Conservation (phyloP, 1,140 invertebrate species). For the Tribolium castaneum region DNA sequence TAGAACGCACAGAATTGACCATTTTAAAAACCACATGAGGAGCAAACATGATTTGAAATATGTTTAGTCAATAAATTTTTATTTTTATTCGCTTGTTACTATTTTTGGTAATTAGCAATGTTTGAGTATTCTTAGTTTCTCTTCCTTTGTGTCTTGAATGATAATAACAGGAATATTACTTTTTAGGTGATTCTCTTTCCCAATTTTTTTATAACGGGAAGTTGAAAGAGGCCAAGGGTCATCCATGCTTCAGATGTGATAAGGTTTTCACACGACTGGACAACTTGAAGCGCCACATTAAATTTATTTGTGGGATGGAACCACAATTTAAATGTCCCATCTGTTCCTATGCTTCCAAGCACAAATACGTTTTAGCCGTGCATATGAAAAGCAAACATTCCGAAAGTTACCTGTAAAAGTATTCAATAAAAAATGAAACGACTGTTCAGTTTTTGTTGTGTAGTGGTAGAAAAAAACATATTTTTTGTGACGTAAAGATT, state of each 20-base stretch:
- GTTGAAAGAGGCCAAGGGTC: constrained; percentile 15
- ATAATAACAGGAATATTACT: background rate
- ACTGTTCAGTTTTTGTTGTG: background rate
- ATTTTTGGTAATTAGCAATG: background rate
- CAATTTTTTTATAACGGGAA: background rate
- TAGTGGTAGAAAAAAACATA: too few relatives aligned
- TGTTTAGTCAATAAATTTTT: background rate
- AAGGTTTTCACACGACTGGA: constrained; percentile 56
- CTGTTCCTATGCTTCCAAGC: constrained; percentile 65
- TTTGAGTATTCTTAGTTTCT: background rate
- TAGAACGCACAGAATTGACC: constrained; percentile 46
- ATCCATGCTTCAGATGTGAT: constrained; percentile 53
- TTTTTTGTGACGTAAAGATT: background rate
- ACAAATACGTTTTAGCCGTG: constrained; percentile 56
- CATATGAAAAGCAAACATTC: constrained; percentile 54
- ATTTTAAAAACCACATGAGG: constrained; percentile 47
- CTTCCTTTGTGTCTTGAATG: background rate
- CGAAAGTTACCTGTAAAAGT: background rate
- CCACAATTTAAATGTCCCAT: constrained; percentile 67
- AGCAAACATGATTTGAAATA: background rate
- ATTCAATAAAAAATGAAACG: background rate
- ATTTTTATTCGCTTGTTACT: background rate
- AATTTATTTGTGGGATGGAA: constrained; percentile 73
- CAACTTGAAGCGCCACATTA: constrained; percentile 74
- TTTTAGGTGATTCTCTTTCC: background rate